These are phyloP conservation scores for Pseudocheirus occidentalis DNA, from an alignment of 2,797 vertebrate species.

Conservation along the genomic window DNA sequence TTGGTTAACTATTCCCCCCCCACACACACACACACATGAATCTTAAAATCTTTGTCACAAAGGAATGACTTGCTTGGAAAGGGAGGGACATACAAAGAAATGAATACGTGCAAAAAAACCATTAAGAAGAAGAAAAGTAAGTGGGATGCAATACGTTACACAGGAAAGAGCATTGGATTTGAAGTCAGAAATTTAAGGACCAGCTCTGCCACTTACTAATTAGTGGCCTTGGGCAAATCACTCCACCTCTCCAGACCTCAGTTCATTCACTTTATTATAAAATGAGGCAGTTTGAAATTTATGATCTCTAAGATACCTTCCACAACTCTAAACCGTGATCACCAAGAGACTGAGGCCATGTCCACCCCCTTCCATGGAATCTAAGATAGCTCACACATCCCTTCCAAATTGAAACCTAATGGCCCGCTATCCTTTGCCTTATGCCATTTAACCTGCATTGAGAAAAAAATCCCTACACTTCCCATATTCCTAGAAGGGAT, in stretches of 20 bases:
- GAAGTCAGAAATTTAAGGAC: neutral
- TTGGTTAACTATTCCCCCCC: neutral
- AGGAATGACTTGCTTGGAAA: neutral
- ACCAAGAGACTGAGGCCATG: neutral
- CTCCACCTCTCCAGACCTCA: neutral
- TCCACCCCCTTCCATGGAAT: neutral
- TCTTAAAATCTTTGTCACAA: neutral
- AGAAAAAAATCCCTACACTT: neutral
- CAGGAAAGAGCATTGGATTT: neutral
- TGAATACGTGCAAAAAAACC: neutral
- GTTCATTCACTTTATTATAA: neutral
- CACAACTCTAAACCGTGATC: neutral
- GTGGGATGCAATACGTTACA: neutral
- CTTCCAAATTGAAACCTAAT: neutral
- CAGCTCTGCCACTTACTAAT: neutral
- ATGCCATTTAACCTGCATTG: neutral
- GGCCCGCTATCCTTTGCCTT: too few species aligned
- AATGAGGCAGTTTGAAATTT: neutral
- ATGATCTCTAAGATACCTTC: neutral
- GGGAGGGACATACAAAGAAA: neutral
- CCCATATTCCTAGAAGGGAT: accelerated
- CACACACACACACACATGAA: too few species aligned
- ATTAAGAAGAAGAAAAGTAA: neutral
- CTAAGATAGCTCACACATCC: neutral
- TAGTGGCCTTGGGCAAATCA: neutral